phyloP scores from a whole-genome alignment of 2,888 invertebrate genomes.

The Beris chalybata region DNA sequence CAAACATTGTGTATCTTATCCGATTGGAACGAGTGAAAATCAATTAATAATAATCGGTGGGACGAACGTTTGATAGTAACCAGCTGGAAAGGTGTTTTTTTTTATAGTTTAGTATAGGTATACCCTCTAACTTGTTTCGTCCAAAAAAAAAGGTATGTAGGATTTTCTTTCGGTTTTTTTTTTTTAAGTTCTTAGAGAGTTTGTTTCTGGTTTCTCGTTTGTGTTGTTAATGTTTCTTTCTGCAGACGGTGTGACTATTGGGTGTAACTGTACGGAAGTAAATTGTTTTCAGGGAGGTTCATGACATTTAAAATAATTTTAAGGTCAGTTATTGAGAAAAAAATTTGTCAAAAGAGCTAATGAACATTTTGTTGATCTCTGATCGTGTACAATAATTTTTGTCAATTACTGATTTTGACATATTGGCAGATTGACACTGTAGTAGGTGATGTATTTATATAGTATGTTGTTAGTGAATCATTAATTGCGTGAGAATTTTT shows the following conservation, averaged over 20 bases:
- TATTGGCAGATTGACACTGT: not conserved
- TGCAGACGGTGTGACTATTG: too few species aligned
- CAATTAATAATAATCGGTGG: conserved; percentile 37
- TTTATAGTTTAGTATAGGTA: not conserved
- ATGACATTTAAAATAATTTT: conserved; percentile 9
- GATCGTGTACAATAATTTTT: conserved; percentile 10
- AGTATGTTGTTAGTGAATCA: conserved; percentile 11
- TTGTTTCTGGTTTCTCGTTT: too few species aligned
- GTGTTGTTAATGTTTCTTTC: too few species aligned
- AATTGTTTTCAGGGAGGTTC: conserved; percentile 4
- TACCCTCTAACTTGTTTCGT: too few species aligned
- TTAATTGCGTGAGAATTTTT: conserved; percentile 15
- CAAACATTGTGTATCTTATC: conserved; percentile 36
- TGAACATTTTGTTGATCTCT: conserved; percentile 14
- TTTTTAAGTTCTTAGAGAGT: too few species aligned
- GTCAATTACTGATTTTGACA: not conserved
- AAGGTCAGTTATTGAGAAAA: conserved; percentile 16
- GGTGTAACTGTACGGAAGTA: too few species aligned
- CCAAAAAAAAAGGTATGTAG: too few species aligned
- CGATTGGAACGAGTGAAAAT: conserved; percentile 37
- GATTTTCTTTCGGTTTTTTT: too few species aligned
- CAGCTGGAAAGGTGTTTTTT: conserved; percentile 28
- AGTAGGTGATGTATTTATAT: conserved; percentile 7
- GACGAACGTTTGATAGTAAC: conserved; percentile 28
- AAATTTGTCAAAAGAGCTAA: conserved; percentile 11